Base-by-base conservation (phyloP, 2,797 vertebrate genomes). In the Cyprinella venusta region DNA sequence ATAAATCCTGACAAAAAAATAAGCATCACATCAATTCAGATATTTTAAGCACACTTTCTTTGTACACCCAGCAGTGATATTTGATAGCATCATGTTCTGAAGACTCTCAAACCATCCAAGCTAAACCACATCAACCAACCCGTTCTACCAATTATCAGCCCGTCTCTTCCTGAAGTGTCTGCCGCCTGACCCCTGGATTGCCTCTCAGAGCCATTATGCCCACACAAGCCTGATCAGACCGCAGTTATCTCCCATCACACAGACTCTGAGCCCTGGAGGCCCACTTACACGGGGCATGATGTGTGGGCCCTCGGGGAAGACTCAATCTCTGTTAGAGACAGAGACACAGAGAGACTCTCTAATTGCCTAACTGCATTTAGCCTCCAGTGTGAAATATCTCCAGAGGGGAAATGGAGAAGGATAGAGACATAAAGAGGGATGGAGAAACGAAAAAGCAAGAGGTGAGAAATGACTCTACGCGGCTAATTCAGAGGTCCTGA, bases 401-500 rank as follows among this genome's bases (percentile, higher is more conserved):
- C 59, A 69, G 65, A 78, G 48, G 71, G 42, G 30, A 76, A 63
- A 61, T 38, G 30, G 38, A 69, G 76, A 79, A 61, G 30, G 40
- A 82, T 64, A 30, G 71, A 72, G 80, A 82, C 67, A 74, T 68
- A 48, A 48, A 80, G 42, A 74, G 61, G 70, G 48, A 79, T 10
- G 38, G 21, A 68, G n/a, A 54, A 45, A 52, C 40, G 19, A 54
- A 74, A 74, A 38, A 78, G 82, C n/a, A 36, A 70, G 54, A 65
- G 64, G 77, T 79, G 85, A 88, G 81, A 86, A 87, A 90, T 84
- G 70, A 80, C 87, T 88, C 86, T 85, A 80, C 90, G 87, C 79
- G 82, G 85, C 92, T 91, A 90, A 92, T 92, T 92, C 88, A 89
- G 54, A 82, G 89, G 90, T 90, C 52, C 81, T 92, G 92, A 93